Evolutionary conservation across 2,797 vertebrate species (phyloP).

Genomic region (Syngnathus acus): DNA sequence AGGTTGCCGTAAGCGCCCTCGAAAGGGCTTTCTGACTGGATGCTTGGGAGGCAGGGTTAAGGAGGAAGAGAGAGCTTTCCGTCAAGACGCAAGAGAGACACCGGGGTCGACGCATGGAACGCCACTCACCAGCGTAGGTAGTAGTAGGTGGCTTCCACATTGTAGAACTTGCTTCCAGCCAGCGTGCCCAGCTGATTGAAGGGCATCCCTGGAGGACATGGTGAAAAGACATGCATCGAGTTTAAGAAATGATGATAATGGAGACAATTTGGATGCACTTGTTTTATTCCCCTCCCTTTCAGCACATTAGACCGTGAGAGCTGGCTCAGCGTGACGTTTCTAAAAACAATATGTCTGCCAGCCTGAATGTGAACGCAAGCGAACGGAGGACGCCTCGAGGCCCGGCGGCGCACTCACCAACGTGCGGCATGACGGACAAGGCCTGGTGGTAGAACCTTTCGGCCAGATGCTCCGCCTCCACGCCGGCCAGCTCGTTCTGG

Average conservation of each 20-base stretch:
- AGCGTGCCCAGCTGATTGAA: slow-evolving; percentile 94
- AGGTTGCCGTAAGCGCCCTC: slow-evolving; percentile 94
- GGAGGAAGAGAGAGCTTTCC: background rate
- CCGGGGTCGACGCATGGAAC: too few relatives aligned
- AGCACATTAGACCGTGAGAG: too few relatives aligned
- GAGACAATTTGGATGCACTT: too few relatives aligned
- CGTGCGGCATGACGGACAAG: slow-evolving; percentile 86
- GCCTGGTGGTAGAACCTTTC: slow-evolving; percentile 96
- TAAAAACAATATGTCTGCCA: too few relatives aligned
- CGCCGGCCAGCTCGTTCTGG: slow-evolving; percentile 93
- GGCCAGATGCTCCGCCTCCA: slow-evolving; percentile 88
- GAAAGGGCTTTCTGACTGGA: slow-evolving; percentile 94
- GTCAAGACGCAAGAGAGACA: background rate
- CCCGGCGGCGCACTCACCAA: slow-evolving; percentile 74
- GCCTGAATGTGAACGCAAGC: too few relatives aligned
- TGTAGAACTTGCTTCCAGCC: slow-evolving; percentile 94
- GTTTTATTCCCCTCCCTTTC: too few relatives aligned
- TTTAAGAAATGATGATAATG: too few relatives aligned
- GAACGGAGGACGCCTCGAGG: background rate
- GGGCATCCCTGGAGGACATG: slow-evolving; percentile 80
- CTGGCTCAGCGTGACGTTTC: too few relatives aligned
- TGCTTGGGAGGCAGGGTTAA: slow-evolving; percentile 56
- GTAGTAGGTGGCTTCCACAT: slow-evolving; percentile 93
- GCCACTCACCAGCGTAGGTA: slow-evolving; percentile 90
- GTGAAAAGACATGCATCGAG: background rate